phyloP scores from a whole-genome alignment of 2,113 vertebrate genomes.

The Rhabdornis inornatus region DNA sequence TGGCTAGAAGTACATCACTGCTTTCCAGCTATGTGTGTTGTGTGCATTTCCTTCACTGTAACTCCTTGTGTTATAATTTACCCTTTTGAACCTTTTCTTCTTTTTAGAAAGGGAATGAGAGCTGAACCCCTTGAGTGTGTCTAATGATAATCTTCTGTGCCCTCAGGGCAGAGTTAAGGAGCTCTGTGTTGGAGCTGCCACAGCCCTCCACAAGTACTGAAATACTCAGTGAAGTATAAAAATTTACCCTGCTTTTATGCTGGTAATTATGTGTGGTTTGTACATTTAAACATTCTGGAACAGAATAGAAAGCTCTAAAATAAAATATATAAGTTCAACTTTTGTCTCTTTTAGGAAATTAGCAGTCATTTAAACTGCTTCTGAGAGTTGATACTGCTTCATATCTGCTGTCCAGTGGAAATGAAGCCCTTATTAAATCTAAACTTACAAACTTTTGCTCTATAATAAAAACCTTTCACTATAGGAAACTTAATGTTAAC shows the following conservation, averaged over 20 bases:
- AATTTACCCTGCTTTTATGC: neutral
- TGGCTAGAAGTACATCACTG: neutral
- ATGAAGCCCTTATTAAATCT: neutral
- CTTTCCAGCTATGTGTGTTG: neutral
- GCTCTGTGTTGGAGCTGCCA: neutral
- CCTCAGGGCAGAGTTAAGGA: neutral
- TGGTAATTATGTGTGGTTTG: neutral
- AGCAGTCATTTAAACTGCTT: neutral
- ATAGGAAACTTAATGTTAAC: slow-evolving; percentile 22
- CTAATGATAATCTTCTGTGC: neutral
- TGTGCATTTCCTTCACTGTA: neutral
- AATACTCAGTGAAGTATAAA: neutral
- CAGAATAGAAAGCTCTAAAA: neutral
- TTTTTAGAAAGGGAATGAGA: neutral
- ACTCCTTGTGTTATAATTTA: neutral
- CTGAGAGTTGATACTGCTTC: neutral
- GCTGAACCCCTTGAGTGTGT: neutral
- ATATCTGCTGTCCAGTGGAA: neutral
- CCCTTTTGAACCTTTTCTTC: neutral
- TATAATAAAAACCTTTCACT: neutral
- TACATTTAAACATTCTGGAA: neutral
- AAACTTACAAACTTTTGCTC: slow-evolving; percentile 48
- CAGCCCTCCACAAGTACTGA: neutral
- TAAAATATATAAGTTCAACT: neutral
- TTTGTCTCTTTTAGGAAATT: neutral